Evolutionary conservation across 2,113 vertebrate genomes (phyloP), one percentile per base, ranked within the genome.

Genomic region (Daboia siamensis): DNA sequence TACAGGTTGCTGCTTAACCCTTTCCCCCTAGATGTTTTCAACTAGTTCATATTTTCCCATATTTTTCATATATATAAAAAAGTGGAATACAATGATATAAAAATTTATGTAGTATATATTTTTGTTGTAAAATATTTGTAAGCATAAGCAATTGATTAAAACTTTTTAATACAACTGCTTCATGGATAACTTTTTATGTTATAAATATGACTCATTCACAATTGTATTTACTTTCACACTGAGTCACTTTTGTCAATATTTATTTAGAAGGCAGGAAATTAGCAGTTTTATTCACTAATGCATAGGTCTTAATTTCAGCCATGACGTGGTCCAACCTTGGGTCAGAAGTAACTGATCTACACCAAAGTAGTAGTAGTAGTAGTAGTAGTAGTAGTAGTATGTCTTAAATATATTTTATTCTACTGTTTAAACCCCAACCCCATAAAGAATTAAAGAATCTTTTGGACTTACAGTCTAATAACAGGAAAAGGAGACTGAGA

Each of bases 231-330:
- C n/a, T 93, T 94, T 94, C n/a, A 52, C 21, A 51, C 15, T 80
- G 52, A 89, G 74, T 59, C 88, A 92, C 88, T 20, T 88, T 51
- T 93, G 39, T 90, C 74, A 91, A 52, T 10, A 11, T 90, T 94
- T 57, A 64, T 86, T 33, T 93, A 0, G 1, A 21, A 20, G 1
- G 84, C 90, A 9, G 80, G 90, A 8, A 80, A 26, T n/a, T 85
- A 74, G 86, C 86, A 51, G 7, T n/a, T n/a, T 26, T 33, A 20
- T 57, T 51, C 10, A 64, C 20, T 46, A 3, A n/a, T 26, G 10
- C 29, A 33, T 59, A 33, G 26, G 9, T 39, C 46, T 61, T 61
- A 46, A 86, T 86, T 57, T 86, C 24, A 64, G 44, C 23, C 55
- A 91, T 88, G 51, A 85, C 86, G 23, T 55, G 20, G 12, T 20